A percentile compares a stretch with the other conserved stretches of the same genome.
phyloP scores from a whole-genome alignment of 2,888 invertebrate species.

The Caenorhabditis zanzibari region DNA sequence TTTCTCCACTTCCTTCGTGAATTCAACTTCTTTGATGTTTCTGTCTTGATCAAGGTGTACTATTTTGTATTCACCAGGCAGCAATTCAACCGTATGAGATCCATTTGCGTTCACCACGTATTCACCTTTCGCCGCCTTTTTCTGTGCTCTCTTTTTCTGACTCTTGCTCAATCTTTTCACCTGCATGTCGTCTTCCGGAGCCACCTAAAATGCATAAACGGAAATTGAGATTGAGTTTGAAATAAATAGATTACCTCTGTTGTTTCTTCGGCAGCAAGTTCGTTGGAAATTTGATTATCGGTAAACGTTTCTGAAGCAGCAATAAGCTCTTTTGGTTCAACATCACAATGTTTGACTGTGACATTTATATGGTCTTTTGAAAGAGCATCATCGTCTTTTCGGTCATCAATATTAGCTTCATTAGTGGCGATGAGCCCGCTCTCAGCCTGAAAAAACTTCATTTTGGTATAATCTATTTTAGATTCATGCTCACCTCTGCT shows the following conservation, averaged over 20 bases:
- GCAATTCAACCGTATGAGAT: constrained; percentile 35
- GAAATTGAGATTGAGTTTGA: background rate
- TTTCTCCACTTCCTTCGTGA: background rate
- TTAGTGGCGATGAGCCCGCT: no score
- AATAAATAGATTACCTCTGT: no score
- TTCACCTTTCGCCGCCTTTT: constrained; percentile 28
- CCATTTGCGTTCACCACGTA: constrained; percentile 30
- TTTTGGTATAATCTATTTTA: no score
- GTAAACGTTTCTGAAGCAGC: background rate
- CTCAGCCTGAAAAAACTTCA: no score
- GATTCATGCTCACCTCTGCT: background rate
- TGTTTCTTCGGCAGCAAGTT: no score
- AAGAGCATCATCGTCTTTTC: background rate
- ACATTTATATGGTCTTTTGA: background rate
- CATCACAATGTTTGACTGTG: background rate
- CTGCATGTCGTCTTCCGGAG: background rate
- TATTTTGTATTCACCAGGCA: constrained; percentile 44
- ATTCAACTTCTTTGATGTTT: background rate
- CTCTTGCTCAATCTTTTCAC: constrained; percentile 17
- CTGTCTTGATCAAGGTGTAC: constrained; percentile 28
- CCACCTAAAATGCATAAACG: background rate
- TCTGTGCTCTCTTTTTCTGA: constrained; percentile 19
- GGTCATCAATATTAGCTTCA: no score
- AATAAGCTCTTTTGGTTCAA: background rate
- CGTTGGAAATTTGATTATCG: no score